These are phyloP conservation scores for Seriola quinqueradiata DNA, from an alignment of 2,113 vertebrate species.

Conservation along the genomic window DNA sequence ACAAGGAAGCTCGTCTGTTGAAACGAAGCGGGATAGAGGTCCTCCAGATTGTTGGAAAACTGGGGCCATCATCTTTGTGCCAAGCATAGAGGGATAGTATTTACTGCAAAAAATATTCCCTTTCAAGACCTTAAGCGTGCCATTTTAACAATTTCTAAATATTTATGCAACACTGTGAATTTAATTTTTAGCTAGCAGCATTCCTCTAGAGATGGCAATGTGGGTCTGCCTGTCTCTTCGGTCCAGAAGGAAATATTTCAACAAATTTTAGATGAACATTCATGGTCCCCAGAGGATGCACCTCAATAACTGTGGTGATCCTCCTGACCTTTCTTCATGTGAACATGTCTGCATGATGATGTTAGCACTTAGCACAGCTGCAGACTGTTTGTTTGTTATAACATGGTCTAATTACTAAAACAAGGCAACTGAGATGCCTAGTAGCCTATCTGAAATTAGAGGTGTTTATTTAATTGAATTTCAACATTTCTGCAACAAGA, in stretches of 20 bases:
- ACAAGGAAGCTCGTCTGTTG: slow-evolving; percentile 56
- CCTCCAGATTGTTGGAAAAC: slow-evolving; percentile 74
- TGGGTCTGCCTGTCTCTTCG: neutral
- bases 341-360: too few relatives aligned
- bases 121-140: neutral
- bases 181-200: too few relatives aligned
- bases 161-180: neutral
- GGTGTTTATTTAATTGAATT: too few relatives aligned
- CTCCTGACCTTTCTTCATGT: neutral
- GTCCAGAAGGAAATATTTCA: neutral
- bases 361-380: too few relatives aligned
- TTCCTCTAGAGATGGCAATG: neutral
- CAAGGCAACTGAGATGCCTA: too few relatives aligned
- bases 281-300: neutral
- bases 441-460: too few relatives aligned
- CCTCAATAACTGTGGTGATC: neutral
- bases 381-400: too few relatives aligned
- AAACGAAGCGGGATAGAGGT: slow-evolving; percentile 43
- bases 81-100: slow-evolving; percentile 45
- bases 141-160: neutral
- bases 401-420: too few relatives aligned
- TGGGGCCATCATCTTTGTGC: slow-evolving; percentile 44
- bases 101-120: slow-evolving; percentile 33
- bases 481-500: too few relatives aligned
- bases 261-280: neutral